Evolutionary conservation across 2,113 vertebrate genomes (phyloP), one percentile per base, ranked within the genome.

Genomic region (Saccopteryx bilineata): DNA sequence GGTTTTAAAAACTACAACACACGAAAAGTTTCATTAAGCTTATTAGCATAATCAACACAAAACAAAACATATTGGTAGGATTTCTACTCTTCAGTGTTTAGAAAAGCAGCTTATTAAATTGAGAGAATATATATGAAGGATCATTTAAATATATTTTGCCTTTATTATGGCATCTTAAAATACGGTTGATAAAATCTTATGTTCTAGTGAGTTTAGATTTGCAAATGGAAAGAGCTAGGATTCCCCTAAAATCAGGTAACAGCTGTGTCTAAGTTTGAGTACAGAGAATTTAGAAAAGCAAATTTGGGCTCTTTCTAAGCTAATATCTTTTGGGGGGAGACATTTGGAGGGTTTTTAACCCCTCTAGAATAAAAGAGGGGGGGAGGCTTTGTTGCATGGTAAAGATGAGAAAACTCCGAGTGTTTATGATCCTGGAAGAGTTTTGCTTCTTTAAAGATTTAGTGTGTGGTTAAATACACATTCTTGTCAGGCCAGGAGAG

Each of bases 191-290:
- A 87, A 75, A 84, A 93, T 85, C 31, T 78, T 88, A 82, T 93
- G 94, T 94, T 76, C 52, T 95, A 83, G 33, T 91, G 26, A 93
- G 61, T 79, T 94, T 84, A 89, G 26, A 85, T 91, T 90, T 93
- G 63, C 65, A 85, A 75, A 63, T 88, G 74, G 39, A 88, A 93
- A 72, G 56, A 87, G 8, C n/a, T 56, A 72, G 58, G 31, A 48
- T 52, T 54, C 21, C 28, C 80, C 85, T 92, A 92, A 94, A 94
- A 94, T 87, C 69, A 84, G 39, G 48, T 90, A 94, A 78, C 56
- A 78, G 61, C 65, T 69, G 21, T 56, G 17, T 91, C 58, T 87
- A 58, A 90, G 26, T 90, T 61, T 84, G 50, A 95, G 18, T 74
- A 5, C 65, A 94, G 58, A 82, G 52, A 18, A 90, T 66, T 89